A percentile compares a stretch with the other conserved stretches of the same genome.
Conservation (phyloP, 2,797 vertebrate species). For the Pangasius djambal region DNA sequence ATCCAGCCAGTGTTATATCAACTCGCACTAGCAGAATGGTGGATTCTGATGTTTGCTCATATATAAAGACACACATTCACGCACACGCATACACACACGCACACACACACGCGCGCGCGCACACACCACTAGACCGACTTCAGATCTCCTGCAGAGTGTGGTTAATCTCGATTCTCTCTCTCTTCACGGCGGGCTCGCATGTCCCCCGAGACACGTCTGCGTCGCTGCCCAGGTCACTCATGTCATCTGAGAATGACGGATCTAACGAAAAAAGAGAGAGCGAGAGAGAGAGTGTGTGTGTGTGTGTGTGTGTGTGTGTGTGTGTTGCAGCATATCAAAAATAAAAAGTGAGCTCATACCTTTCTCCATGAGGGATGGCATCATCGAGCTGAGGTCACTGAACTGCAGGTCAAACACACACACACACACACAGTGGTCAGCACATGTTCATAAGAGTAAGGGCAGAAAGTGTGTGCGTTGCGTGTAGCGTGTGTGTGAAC, state of each 20-base stretch:
- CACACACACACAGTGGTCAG: neutral
- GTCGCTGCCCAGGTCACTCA: constrained; percentile 80
- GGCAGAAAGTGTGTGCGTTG: neutral
- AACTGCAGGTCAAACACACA: constrained; percentile 78
- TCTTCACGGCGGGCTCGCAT: constrained; percentile 88
- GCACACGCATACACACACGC: neutral
- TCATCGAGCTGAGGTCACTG: constrained; percentile 89
- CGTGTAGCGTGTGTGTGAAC: neutral
- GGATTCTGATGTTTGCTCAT: neutral
- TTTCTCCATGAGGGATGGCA: constrained; percentile 89
- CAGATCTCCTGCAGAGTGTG: constrained; percentile 91
- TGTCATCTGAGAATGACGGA: constrained; percentile 82
- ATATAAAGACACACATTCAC: constrained; percentile 17
- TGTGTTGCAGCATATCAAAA: neutral
- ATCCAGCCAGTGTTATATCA: constrained; percentile 21
- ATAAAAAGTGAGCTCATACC: constrained; percentile 68
- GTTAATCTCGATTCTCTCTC: constrained; percentile 86
- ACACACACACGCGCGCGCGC: neutral
- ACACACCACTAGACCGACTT: constrained; percentile 38
- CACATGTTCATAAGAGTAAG: neutral
- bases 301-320: neutral
- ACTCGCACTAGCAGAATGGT: neutral
- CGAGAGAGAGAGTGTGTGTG: neutral
- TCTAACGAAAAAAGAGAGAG: constrained; percentile 69
- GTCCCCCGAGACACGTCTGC: constrained; percentile 71